Conservation (phyloP, 2,888 invertebrate species). For the Pachliopta kotzebuea region DNA sequence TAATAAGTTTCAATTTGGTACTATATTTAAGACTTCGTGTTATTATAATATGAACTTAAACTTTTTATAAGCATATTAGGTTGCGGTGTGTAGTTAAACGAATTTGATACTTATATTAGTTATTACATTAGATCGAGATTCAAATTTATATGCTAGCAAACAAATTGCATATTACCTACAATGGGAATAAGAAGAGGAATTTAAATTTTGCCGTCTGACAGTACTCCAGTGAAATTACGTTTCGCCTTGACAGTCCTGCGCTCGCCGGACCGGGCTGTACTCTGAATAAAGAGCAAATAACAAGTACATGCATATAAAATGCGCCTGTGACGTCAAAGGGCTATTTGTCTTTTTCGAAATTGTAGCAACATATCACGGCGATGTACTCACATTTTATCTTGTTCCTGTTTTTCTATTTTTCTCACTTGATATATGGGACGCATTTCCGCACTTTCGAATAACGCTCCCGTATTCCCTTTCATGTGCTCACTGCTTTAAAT, state of each 20-base stretch:
- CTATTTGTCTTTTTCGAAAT: slow-evolving; percentile 68
- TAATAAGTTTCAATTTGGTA: too few species aligned
- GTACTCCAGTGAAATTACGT: slow-evolving; percentile 32
- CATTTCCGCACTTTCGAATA: slow-evolving; percentile 77
- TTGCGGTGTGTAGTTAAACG: background rate
- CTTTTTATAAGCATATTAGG: too few species aligned
- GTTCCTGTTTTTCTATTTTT: slow-evolving; percentile 73
- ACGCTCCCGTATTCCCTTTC: slow-evolving; percentile 73
- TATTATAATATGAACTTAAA: too few species aligned
- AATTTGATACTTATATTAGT: background rate
- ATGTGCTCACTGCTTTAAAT: slow-evolving; percentile 71
- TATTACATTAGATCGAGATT: slow-evolving; percentile 16
- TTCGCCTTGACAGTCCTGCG: slow-evolving; percentile 30
- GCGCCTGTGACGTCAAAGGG: slow-evolving; percentile 55
- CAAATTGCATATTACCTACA: slow-evolving; percentile 30
- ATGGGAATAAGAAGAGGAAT: slow-evolving; percentile 29
- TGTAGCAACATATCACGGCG: slow-evolving; percentile 69
- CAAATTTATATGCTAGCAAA: slow-evolving; percentile 14
- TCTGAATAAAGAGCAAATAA: slow-evolving; percentile 35
- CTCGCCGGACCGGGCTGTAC: slow-evolving; percentile 30
- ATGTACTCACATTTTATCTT: slow-evolving; percentile 72
- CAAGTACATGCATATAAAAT: slow-evolving; percentile 54
- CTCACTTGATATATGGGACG: slow-evolving; percentile 75
- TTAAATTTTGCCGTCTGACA: slow-evolving; percentile 29
- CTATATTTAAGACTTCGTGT: too few species aligned